A percentile compares a stretch with the other conserved stretches of the same genome.
phyloP scores from a whole-genome alignment of 2,888 invertebrate genomes.

The Nomada ruficornis region DNA sequence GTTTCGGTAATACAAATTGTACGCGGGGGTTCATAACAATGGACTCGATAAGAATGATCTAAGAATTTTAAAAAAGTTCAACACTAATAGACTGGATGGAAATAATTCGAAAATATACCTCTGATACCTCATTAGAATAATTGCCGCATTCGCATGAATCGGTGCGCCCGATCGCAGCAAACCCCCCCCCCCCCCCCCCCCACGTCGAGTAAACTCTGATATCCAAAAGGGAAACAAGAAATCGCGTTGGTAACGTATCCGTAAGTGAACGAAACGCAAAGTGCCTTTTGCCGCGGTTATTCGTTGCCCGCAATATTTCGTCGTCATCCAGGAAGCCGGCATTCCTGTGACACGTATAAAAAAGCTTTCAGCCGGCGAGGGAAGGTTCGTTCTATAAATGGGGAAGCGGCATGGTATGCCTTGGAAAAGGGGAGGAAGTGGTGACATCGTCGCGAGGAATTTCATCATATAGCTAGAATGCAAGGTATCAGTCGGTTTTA shows the following conservation, averaged over 20 bases:
- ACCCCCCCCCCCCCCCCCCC: neutral
- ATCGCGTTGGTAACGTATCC: neutral
- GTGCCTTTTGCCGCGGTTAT: neutral
- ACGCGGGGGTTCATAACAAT: no score
- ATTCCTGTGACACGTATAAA: conserved; percentile 42
- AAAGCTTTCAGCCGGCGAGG: conserved; percentile 47
- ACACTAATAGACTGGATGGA: neutral
- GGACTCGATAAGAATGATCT: neutral
- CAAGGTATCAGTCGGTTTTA: conserved; percentile 60
- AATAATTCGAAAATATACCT: no score
- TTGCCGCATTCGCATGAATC: no score
- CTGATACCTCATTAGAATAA: no score
- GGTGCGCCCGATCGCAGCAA: neutral
- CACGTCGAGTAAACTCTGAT: neutral
- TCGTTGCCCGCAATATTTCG: conserved; percentile 32
- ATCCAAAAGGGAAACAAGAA: neutral
- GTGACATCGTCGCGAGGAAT: conserved; percentile 52
- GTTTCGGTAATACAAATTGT: neutral
- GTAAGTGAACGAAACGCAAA: conserved; percentile 2
- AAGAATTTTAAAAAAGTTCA: neutral
- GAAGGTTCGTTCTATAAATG: conserved; percentile 39
- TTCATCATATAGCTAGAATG: conserved; percentile 57
- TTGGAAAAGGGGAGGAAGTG: conserved; percentile 34
- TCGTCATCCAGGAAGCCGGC: conserved; percentile 23
- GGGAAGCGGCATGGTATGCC: conserved; percentile 32